These are phyloP conservation scores for Aphelenchoides besseyi DNA, from an alignment of 1,140 invertebrate species.

Conservation along the genomic window DNA sequence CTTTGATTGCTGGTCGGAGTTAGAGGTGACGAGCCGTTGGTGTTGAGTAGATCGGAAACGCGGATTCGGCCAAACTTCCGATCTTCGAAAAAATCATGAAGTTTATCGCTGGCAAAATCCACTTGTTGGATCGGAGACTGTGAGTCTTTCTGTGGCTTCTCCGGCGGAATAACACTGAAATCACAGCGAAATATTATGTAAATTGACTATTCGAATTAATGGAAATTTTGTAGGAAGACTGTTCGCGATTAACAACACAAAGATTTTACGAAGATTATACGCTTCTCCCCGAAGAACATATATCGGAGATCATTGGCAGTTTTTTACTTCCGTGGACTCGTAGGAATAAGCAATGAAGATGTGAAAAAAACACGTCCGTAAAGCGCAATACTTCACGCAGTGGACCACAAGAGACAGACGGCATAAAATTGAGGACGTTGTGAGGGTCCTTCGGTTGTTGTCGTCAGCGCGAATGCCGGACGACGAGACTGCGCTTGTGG, in stretches of 20 bases:
- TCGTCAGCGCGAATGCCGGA: no score
- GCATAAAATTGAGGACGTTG: neutral
- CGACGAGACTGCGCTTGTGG: neutral
- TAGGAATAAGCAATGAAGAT: no score
- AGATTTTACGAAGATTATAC: no score
- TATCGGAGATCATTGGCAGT: no score
- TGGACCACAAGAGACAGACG: no score
- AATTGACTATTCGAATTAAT: neutral
- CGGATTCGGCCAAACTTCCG: neutral
- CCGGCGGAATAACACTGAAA: constrained; percentile 21
- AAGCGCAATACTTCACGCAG: neutral
- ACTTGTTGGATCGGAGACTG: constrained; percentile 8
- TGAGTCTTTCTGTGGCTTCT: constrained; percentile 15
- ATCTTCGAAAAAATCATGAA: constrained; percentile 18
- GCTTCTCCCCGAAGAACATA: neutral
- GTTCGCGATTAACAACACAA: no score
- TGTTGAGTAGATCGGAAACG: neutral
- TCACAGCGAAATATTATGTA: neutral
- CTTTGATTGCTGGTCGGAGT: neutral
- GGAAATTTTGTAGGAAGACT: neutral
- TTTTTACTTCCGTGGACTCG: no score
- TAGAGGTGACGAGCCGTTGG: neutral
- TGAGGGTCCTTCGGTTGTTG: no score
- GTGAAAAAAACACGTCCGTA: neutral
- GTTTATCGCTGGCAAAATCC: constrained; percentile 18